These are phyloP conservation scores for Clepsis dumicolana DNA, from an alignment of 2,888 invertebrate genomes.

Conservation along the genomic window DNA sequence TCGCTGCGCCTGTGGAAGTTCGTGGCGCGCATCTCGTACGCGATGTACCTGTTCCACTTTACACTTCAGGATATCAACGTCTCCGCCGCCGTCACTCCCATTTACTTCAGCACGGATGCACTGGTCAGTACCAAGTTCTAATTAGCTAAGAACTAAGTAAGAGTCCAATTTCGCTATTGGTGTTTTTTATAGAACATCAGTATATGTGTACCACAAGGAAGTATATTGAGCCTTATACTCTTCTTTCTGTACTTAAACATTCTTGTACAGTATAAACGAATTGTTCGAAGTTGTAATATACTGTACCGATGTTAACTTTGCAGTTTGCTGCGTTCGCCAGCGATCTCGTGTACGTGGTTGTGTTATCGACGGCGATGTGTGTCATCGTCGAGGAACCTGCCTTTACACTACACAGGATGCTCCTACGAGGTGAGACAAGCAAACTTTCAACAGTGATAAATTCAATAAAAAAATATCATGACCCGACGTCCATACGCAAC, in stretches of 20 bases:
- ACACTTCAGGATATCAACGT: not conserved
- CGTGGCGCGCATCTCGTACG: constrained; percentile 2
- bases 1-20: constrained; percentile 19
- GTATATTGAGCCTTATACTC: not conserved
- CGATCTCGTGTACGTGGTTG: not conserved
- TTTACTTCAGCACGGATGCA: not conserved
- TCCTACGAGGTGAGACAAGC: not conserved
- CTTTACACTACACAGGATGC: not conserved
- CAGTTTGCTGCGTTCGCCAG: not conserved
- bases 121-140: too few relatives aligned
- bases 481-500: too few relatives aligned
- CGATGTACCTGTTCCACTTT: constrained; percentile 6
- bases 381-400: not conserved
- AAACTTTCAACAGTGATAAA: too few relatives aligned
- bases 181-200: too few relatives aligned
- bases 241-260: not conserved
- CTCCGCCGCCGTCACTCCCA: not conserved
- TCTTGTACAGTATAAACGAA: too few relatives aligned
- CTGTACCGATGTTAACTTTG: not conserved
- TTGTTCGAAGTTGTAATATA: too few relatives aligned
- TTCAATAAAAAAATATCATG: too few relatives aligned
- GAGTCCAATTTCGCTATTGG: too few relatives aligned
- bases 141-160: too few relatives aligned
- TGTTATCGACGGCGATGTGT: not conserved
- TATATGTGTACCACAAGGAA: not conserved